phyloP scores from a whole-genome alignment of 23 tunicate genomes.

The Corella eumyota region DNA sequence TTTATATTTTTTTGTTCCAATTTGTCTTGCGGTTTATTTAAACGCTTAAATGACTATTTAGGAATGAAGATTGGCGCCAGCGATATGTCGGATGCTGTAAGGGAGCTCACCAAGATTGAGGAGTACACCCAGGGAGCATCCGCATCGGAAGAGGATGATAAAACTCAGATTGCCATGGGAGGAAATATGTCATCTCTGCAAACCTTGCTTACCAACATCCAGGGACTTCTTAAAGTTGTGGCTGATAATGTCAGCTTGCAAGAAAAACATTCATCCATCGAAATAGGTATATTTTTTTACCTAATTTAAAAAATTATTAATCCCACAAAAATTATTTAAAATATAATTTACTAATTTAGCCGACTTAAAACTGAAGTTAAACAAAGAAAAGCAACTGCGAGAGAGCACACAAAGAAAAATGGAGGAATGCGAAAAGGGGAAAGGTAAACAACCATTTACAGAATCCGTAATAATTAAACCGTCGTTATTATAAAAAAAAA shows the following conservation, averaged over 20 bases:
- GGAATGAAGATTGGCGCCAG: no score
- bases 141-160: no score
- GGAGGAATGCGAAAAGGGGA: constrained; percentile 34
- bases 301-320: neutral
- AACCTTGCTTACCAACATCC: constrained; percentile 70
- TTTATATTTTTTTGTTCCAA: no score
- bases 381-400: constrained; percentile 47
- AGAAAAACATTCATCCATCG: constrained; percentile 61
- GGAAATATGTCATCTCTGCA: constrained; percentile 68
- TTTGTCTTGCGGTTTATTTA: no score
- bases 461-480: neutral
- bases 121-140: neutral
- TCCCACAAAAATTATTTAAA: neutral
- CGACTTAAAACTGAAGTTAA: constrained; percentile 54
- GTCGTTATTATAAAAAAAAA: constrained; percentile 2
- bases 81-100: neutral
- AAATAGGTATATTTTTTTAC: constrained; percentile 39
- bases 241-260: constrained; percentile 84
- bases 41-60: no score
- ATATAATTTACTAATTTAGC: constrained; percentile 23
- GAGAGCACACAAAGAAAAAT: constrained; percentile 50
- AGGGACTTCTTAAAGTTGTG: constrained; percentile 82
- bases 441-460: constrained; percentile 21
- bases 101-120: no score
- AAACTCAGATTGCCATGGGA: no score